A percentile compares a stretch with the other conserved stretches of the same genome.
phyloP scores from a whole-genome alignment of 1,140 invertebrate genomes.

The Gonioctena quinquepunctata region DNA sequence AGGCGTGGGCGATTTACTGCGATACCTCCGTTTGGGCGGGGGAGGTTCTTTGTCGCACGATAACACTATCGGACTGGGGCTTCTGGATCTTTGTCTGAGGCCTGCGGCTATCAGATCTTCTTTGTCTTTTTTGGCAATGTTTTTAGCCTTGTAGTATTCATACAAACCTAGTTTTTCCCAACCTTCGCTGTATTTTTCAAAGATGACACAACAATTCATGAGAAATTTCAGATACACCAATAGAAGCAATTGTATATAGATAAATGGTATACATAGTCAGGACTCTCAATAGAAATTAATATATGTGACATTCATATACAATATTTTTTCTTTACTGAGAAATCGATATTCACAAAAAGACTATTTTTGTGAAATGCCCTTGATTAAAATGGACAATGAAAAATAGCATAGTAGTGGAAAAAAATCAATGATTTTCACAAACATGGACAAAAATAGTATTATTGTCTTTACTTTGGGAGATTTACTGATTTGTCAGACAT shows the following conservation, averaged over 20 bases:
- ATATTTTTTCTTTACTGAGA: too few relatives aligned
- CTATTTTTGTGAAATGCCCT: too few relatives aligned
- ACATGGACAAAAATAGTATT: too few relatives aligned
- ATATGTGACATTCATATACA: too few relatives aligned
- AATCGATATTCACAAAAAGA: too few relatives aligned
- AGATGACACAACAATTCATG: conserved; percentile 18
- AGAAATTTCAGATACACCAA: conserved; percentile 2
- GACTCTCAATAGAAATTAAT: background rate
- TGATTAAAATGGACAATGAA: too few relatives aligned
- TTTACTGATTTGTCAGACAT: too few relatives aligned
- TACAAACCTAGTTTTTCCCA: conserved; percentile 97
- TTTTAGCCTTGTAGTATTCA: conserved; percentile 97
- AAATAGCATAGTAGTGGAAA: too few relatives aligned
- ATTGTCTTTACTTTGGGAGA: too few relatives aligned
- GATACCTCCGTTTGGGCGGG: conserved; percentile 73
- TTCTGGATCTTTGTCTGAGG: conserved; percentile 70
- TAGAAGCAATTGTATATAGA: background rate
- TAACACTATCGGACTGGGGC: conserved; percentile 71
- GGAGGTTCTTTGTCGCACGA: conserved; percentile 71
- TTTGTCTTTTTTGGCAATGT: conserved; percentile 84
- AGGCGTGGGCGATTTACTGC: conserved; percentile 61
- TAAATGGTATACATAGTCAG: background rate
- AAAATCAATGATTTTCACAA: too few relatives aligned
- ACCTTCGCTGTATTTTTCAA: conserved; percentile 75
- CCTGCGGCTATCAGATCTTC: conserved; percentile 80